A percentile compares a stretch with the other conserved stretches of the same genome.
Evolutionary conservation across 1,140 invertebrate genomes (phyloP).

Genomic region (Marisa cornuarietis): DNA sequence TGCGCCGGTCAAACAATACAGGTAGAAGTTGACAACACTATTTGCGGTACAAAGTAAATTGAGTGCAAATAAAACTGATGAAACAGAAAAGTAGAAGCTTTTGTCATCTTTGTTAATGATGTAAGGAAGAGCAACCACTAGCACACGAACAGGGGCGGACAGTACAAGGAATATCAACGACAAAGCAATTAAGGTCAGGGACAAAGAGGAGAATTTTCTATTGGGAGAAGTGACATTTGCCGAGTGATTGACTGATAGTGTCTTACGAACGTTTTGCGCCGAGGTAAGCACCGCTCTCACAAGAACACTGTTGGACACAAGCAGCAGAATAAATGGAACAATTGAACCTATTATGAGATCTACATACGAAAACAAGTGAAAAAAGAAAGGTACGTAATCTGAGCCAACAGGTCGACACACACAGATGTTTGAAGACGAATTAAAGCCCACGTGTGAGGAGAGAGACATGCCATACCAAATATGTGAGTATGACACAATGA

Average conservation of each 20-base stretch:
- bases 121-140: too few relatives aligned
- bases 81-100: neutral
- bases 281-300: neutral
- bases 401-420: too few relatives aligned
- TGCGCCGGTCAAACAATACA: slow-evolving; percentile 28
- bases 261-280: neutral
- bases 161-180: slow-evolving; percentile 32
- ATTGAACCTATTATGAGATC: slow-evolving; percentile 20
- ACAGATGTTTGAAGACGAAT: too few relatives aligned
- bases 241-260: neutral
- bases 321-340: neutral
- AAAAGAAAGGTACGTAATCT: neutral
- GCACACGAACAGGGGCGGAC: slow-evolving; percentile 25
- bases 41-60: slow-evolving; percentile 21
- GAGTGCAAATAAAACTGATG: neutral
- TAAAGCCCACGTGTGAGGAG: too few relatives aligned
- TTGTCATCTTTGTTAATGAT: too few relatives aligned
- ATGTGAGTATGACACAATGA: too few relatives aligned
- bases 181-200: slow-evolving; percentile 32
- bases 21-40: slow-evolving; percentile 26
- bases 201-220: slow-evolving; percentile 19
- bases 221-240: neutral
- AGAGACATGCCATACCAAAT: slow-evolving; percentile 10
- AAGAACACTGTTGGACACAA: neutral
- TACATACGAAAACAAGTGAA: slow-evolving; percentile 33